Base-by-base conservation (phyloP, 2,888 invertebrate species). In the Drosophila pseudotalamancana region DNA sequence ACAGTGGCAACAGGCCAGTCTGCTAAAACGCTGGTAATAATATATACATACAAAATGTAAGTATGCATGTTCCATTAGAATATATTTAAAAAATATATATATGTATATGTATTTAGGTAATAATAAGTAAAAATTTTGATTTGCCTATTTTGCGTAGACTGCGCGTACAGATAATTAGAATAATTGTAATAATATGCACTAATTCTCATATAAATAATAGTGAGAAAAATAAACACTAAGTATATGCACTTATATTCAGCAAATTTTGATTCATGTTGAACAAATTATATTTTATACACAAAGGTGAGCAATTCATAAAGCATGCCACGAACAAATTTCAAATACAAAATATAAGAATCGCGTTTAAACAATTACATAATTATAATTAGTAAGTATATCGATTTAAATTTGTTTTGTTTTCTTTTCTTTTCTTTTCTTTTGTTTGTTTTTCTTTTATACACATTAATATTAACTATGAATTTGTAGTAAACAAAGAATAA, bases 161-260 rank as follows among this genome's bases (percentile, higher is more conserved):
- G 57, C 64, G 64, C 69, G 11, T 57, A 68, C 62, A 70, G 29
- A 39, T 57, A 57, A 55, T 57, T 57, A 56, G 35, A 70, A 59
- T 74, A 59, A 61, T 57, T 37, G 21, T 65, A 66, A 71, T 78
- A 66, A 55, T 77, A 77, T 72, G 72, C 65, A 56, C 65, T 76
- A 72, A 70, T 63, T 66, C 73, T 77, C 75, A 85, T 78, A 80
- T 82, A 88, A 87, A 85, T 42, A 29, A 43, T 27, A 49, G 57
- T 40, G 39, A 25, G 48, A 56, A 21, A 61, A 70, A 25, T 40
- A 77, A 66, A 64, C 56, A 31, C 75, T 78, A 76, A 55, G 62
- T 71, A 82, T 87, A 82, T 86, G 79, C 77, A 86, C 74, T 83
- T 86, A 87, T 67, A 78, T 81, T 88, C 80, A 87, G 77, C 77